Base-by-base conservation (phyloP, 2,113 vertebrate species). In the Blennius ocellaris region DNA sequence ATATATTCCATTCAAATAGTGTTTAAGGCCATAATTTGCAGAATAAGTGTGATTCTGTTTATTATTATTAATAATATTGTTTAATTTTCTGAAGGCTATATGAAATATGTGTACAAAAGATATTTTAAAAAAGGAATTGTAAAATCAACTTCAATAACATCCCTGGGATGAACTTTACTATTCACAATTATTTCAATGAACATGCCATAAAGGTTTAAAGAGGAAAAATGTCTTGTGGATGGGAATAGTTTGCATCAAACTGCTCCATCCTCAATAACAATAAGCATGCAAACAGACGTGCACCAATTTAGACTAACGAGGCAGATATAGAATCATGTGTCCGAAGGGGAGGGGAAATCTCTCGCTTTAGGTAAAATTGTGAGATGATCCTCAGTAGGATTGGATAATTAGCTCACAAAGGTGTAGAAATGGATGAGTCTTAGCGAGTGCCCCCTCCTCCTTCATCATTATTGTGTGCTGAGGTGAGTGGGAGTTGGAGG, bases 391-490 rank as follows among this genome's bases (percentile, higher is more conserved):
- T 83, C 59, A 11, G 40, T 73, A 63, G 73, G 65, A 41, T 69
- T 72, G 58, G 84, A 76, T 91, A 86, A 92, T 92, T 90, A 89
- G 80, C 73, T 75, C 75, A 16, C 54, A 72, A 81, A 88, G 85
- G 85, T 86, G 71, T 51, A 51, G 41, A 69, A 79, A 56, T 63
- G 59, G 40, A 70, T 69, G 68, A 78, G 68, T 79, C 63, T 73
- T 62, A 74, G 64, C 83, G 62, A 47, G 17, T 30, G 6, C 61
- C 14, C 61, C 71, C 66, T 70, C 78, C 73, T 44, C 73, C n/a
- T n/a, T n/a, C 77, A 58, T 69, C 73, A 69, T 88, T 80, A 74
- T 70, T 41, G 41, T 39, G 53, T 72, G 56, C 39, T 52, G 73
- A 75, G 61, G 84, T 82, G 84, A 81, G 78, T 54, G 67, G 77